phyloP scores from a whole-genome alignment of 1,140 invertebrate species.

The Drosophila sp. region DNA sequence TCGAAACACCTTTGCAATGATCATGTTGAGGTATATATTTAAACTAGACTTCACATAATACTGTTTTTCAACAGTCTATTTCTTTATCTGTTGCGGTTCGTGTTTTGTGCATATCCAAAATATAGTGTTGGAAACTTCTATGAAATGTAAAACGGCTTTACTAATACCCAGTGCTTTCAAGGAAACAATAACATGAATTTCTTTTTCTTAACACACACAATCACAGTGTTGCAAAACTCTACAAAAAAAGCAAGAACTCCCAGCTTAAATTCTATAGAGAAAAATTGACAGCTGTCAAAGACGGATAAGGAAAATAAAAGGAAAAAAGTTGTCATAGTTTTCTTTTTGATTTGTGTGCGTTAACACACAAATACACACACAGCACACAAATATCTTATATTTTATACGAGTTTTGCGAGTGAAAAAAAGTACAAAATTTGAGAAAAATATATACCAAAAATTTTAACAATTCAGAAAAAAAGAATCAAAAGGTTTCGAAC shows the following conservation, averaged over 20 bases:
- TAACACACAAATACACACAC: not conserved
- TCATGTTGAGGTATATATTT: too few species aligned
- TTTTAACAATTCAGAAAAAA: not conserved
- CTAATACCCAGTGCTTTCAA: too few species aligned
- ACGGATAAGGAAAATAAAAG: conserved; percentile 25
- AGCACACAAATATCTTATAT: not conserved
- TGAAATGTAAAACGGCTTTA: too few species aligned
- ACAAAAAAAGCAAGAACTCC: not conserved
- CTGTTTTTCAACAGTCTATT: too few species aligned
- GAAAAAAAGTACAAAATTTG: conserved; percentile 20
- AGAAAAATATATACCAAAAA: not conserved
- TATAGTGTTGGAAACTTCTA: too few species aligned
- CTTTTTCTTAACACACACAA: not conserved
- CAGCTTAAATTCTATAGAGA: not conserved
- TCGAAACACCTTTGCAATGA: too few species aligned
- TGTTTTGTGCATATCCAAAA: too few species aligned
- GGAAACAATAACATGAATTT: too few species aligned
- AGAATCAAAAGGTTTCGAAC: conserved; percentile 18
- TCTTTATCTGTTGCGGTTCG: too few species aligned
- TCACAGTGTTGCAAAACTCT: not conserved
- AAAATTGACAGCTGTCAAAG: not conserved
- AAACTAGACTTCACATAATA: too few species aligned
- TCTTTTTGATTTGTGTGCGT: not conserved
- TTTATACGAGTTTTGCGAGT: not conserved
- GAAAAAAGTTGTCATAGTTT: not conserved